Evolutionary conservation across 1,140 invertebrate species (phyloP).

Genomic region (Drosophila varians): DNA sequence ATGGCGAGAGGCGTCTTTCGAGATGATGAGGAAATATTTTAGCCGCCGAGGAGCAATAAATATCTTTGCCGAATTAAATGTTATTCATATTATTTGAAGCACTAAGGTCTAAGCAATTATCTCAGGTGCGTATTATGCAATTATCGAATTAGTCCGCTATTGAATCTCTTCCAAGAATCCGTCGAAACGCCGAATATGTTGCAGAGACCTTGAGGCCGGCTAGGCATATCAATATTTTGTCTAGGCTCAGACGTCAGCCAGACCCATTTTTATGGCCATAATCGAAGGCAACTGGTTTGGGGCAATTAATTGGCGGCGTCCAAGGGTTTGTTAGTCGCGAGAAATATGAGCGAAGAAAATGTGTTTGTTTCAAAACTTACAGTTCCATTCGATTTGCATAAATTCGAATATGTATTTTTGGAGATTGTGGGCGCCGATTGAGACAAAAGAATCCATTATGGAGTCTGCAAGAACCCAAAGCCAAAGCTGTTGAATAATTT

Average conservation of each 20-base stretch:
- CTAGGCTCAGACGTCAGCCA: constrained; percentile 30
- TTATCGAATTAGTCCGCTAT: constrained; percentile 2
- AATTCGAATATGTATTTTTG: neutral
- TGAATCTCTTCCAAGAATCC: neutral
- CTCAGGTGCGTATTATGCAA: constrained; percentile 34
- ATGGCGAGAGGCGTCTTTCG: neutral
- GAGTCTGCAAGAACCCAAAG: constrained; percentile 1
- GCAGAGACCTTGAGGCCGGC: constrained; percentile 20
- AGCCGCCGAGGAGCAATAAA: constrained; percentile 16
- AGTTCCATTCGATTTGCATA: constrained; percentile 20
- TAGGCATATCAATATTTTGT: constrained; percentile 12
- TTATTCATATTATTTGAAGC: constrained; percentile 2
- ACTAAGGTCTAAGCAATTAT: constrained; percentile 31
- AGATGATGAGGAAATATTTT: constrained; percentile 45
- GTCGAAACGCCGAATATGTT: constrained; percentile 11
- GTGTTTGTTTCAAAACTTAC: constrained; percentile 20
- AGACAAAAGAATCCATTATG: constrained; percentile 12
- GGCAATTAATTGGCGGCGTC: constrained; percentile 29
- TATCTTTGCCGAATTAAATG: constrained; percentile 12
- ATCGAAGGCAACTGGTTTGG: constrained; percentile 36
- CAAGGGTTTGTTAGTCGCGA: constrained; percentile 38
- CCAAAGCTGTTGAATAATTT: neutral
- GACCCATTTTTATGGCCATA: constrained; percentile 44
- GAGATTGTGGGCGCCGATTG: constrained; percentile 15
- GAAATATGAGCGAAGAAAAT: constrained; percentile 14